Conservation (phyloP, 1,140 invertebrate species). For the Argopecten irradians region DNA sequence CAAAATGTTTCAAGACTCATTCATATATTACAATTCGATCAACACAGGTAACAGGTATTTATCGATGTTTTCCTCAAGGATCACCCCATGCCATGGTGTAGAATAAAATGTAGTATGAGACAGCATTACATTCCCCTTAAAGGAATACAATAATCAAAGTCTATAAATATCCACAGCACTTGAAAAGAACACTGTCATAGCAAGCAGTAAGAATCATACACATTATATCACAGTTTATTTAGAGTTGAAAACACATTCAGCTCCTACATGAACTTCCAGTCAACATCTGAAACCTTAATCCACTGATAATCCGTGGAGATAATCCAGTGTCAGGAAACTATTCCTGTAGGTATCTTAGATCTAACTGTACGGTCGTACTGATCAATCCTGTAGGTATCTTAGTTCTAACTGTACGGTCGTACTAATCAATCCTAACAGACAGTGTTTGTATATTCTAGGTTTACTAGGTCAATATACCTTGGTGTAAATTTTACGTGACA, state of each 20-base stretch:
- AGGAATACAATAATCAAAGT: neutral
- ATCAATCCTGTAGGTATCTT: neutral
- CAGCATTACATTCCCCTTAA: neutral
- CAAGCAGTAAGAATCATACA: too few species aligned
- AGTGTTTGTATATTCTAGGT: neutral
- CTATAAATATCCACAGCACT: neutral
- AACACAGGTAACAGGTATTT: neutral
- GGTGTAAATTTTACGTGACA: neutral
- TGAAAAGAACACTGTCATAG: neutral
- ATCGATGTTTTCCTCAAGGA: neutral
- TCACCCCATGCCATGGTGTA: neutral
- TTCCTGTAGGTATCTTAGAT: neutral
- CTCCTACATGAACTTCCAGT: neutral
- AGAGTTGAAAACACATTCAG: neutral
- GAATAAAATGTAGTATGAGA: neutral
- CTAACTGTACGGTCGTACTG: neutral
- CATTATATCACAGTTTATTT: neutral
- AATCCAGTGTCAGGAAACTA: neutral
- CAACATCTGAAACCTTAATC: neutral
- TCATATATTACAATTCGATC: neutral
- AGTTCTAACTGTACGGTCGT: neutral
- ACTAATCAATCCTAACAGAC: neutral
- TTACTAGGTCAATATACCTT: slow-evolving; percentile 7
- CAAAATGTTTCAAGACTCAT: neutral
- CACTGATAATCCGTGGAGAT: neutral